phyloP scores from a whole-genome alignment of 2,797 vertebrate species.

The Darevskia nairensis region DNA sequence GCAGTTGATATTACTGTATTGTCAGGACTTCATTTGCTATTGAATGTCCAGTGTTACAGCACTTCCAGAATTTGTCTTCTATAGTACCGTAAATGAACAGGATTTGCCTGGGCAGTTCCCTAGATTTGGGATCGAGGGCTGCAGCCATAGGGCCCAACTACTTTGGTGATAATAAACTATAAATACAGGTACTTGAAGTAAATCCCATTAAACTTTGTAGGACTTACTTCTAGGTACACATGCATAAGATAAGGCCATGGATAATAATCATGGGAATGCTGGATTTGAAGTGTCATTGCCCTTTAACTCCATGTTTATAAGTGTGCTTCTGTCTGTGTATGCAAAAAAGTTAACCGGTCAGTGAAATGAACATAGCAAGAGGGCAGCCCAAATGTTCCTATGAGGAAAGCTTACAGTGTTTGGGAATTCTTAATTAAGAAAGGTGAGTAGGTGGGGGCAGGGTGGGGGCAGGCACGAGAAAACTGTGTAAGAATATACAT shows the following conservation, averaged over 20 bases:
- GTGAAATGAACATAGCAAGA: neutral
- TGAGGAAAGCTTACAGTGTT: neutral
- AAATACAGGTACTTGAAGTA: neutral
- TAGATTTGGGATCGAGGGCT: neutral
- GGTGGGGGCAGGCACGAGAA: neutral
- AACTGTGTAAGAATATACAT: neutral
- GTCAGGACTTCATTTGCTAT: neutral
- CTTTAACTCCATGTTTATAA: neutral
- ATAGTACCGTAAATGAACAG: neutral
- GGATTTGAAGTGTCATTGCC: neutral
- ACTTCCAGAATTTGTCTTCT: neutral
- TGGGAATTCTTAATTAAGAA: neutral
- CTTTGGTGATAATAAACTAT: neutral
- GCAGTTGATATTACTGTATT: neutral
- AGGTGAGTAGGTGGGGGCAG: neutral
- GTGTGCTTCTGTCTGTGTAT: neutral
- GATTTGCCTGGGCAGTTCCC: neutral
- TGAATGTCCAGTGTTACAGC: neutral
- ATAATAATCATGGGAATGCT: neutral
- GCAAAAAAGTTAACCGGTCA: neutral
- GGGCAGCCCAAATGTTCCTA: neutral
- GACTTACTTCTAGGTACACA: neutral
- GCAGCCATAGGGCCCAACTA: neutral
- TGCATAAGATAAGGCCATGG: neutral
- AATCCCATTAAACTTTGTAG: neutral